phyloP scores from a whole-genome alignment of 1,140 invertebrate species.

The Sitodiplosis mosellana region DNA sequence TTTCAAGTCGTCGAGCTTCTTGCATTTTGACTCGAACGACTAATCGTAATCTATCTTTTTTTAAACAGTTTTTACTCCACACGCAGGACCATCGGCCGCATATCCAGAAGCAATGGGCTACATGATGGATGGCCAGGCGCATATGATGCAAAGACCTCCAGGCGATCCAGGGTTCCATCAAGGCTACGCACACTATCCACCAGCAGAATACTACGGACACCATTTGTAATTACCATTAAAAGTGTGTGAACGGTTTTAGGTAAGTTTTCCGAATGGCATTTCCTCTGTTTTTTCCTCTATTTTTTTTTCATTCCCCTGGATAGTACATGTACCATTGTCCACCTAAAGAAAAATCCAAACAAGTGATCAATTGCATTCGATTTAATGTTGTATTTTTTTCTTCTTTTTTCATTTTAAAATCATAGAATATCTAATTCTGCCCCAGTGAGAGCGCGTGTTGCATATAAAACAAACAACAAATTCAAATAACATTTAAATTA shows the following conservation, averaged over 20 bases:
- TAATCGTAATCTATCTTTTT: neutral
- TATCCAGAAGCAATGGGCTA: slow-evolving; percentile 92
- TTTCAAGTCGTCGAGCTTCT: too few species aligned
- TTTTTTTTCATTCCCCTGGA: too few species aligned
- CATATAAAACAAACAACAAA: neutral
- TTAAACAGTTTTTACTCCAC: slow-evolving; percentile 63
- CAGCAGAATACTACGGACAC: slow-evolving; percentile 78
- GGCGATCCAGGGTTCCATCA: slow-evolving; percentile 78
- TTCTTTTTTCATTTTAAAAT: slow-evolving; percentile 6
- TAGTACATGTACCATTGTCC: too few species aligned
- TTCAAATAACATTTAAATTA: too few species aligned
- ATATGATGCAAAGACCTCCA: slow-evolving; percentile 87
- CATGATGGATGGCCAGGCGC: slow-evolving; percentile 88
- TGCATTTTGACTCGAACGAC: neutral
- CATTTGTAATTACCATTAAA: slow-evolving; percentile 46
- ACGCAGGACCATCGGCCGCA: slow-evolving; percentile 78
- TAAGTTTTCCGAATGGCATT: neutral
- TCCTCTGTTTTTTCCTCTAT: neutral
- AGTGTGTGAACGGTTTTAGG: neutral
- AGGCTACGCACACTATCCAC: slow-evolving; percentile 73
- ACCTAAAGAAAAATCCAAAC: neutral
- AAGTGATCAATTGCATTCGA: neutral
- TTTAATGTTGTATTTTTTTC: neutral
- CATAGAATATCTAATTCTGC: neutral
- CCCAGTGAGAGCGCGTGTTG: slow-evolving; percentile 4